phyloP scores from a whole-genome alignment of 2,797 vertebrate genomes.

The Caiman crocodilus region DNA sequence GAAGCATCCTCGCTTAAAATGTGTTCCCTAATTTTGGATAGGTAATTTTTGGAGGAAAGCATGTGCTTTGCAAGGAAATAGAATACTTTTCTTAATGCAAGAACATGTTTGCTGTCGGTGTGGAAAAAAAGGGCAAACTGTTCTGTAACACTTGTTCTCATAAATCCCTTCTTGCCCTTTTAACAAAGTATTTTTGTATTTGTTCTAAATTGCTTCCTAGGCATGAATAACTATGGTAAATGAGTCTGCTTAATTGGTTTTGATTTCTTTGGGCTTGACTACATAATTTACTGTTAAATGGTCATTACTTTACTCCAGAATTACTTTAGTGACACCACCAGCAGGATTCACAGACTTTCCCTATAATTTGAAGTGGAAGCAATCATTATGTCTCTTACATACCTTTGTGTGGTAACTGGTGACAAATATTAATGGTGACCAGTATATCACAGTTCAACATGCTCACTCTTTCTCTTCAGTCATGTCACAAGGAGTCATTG shows the following conservation, averaged over 20 bases:
- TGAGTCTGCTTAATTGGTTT: neutral
- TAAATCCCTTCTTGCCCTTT: neutral
- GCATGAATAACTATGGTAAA: neutral
- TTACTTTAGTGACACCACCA: neutral
- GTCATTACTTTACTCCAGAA: neutral
- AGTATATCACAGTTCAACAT: neutral
- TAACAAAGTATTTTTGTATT: neutral
- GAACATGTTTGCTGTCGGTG: neutral
- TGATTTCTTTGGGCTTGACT: neutral
- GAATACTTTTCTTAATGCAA: neutral
- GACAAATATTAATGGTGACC: neutral
- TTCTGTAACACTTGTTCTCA: neutral
- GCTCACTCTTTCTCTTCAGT: neutral
- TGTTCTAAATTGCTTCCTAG: neutral
- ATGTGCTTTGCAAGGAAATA: neutral
- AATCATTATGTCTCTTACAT: neutral
- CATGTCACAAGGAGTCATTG: neutral
- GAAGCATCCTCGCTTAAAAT: no score
- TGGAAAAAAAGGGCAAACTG: neutral
- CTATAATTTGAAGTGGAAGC: neutral
- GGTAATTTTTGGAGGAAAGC: no score
- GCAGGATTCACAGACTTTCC: neutral
- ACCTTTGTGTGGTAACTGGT: neutral
- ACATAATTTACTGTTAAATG: fast-evolving
- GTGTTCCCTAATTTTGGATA: no score